phyloP scores from a whole-genome alignment of 2,797 vertebrate genomes.

The Lagodon rhomboides region DNA sequence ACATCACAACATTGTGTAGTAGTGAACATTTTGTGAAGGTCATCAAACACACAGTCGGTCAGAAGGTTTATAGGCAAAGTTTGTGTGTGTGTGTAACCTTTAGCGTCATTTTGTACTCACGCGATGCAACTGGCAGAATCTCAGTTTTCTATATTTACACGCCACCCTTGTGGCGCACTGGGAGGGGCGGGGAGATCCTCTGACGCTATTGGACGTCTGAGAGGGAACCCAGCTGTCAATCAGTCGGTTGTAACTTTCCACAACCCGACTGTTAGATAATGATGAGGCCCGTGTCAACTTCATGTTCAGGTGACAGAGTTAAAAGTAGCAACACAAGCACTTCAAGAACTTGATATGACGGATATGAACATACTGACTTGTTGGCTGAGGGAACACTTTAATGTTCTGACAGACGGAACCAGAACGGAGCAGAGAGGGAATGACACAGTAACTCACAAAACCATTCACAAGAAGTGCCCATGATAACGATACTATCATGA shows the following conservation, averaged over 20 bases:
- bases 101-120: conserved; percentile 13
- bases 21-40: conserved; percentile 10
- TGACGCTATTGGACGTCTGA: not conserved
- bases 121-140: not conserved
- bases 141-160: conserved; percentile 42
- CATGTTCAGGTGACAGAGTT: too few relatives aligned
- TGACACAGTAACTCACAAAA: too few relatives aligned
- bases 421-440: too few relatives aligned
- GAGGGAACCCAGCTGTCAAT: not conserved
- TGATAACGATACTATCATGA: too few relatives aligned
- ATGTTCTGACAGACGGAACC: too few relatives aligned
- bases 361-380: too few relatives aligned
- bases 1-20: not conserved
- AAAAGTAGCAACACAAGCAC: too few relatives aligned
- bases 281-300: not conserved
- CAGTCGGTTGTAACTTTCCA: not conserved
- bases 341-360: too few relatives aligned
- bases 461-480: too few relatives aligned
- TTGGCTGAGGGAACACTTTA: too few relatives aligned
- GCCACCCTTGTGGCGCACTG: not conserved
- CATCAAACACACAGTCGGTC: conserved; percentile 1
- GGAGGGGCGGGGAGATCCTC: conserved; percentile 6
- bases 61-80: conserved; percentile 26
- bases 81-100: not conserved
- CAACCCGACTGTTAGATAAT: not conserved